Evolutionary conservation across 2,797 vertebrate species (phyloP).

Genomic region (Chelmon rostratus): DNA sequence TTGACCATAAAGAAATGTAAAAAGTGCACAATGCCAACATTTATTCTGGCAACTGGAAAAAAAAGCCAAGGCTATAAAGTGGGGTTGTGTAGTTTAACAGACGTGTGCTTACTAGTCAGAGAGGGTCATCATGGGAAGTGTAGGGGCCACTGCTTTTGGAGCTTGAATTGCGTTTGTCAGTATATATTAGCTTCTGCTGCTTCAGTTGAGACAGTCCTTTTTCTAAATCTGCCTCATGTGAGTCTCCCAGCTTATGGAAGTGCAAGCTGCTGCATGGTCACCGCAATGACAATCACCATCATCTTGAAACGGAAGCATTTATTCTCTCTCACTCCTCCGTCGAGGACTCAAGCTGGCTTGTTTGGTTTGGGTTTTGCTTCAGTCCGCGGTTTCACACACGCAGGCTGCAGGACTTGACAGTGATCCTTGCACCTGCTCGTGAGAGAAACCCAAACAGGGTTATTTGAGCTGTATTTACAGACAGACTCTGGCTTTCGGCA

Average conservation of each 20-base stretch:
- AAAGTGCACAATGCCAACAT: too few relatives aligned
- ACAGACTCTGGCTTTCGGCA: conserved; percentile 54
- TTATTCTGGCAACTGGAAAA: too few relatives aligned
- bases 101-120: neutral
- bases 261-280: neutral
- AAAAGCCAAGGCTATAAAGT: too few relatives aligned
- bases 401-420: conserved; percentile 59
- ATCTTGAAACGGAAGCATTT: conserved; percentile 12
- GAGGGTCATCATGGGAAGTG: neutral
- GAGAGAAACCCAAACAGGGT: conserved; percentile 66
- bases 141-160: neutral
- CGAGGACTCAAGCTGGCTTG: conserved; percentile 54
- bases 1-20: too few relatives aligned
- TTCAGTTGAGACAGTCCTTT: neutral
- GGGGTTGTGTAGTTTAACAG: neutral
- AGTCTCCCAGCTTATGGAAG: neutral
- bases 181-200: neutral
- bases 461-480: conserved; percentile 62
- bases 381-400: conserved; percentile 52
- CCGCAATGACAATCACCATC: neutral
- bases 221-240: neutral
- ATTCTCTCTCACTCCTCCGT: conserved; percentile 17
- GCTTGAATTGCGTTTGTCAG: neutral
- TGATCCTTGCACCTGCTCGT: conserved; percentile 76
- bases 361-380: conserved; percentile 70